phyloP scores from a whole-genome alignment of 1,140 invertebrate genomes.

The Stegodyphus mimosarum region DNA sequence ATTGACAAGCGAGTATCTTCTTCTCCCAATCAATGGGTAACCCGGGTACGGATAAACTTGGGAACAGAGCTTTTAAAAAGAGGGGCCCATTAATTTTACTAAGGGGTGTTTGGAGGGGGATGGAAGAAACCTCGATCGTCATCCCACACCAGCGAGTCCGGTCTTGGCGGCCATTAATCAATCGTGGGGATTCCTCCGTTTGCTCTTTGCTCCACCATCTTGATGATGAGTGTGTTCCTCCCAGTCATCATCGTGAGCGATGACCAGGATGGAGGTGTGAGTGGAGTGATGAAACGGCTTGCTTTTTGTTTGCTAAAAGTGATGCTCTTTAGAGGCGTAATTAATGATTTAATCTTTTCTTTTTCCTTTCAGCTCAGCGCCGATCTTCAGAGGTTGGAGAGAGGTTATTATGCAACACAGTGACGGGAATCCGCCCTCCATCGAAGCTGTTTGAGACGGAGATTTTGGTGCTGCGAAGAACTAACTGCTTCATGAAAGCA shows the following conservation, averaged over 20 bases:
- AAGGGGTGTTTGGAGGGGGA: neutral
- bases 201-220: slow-evolving; percentile 3
- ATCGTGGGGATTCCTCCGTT: neutral
- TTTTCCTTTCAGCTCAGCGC: neutral
- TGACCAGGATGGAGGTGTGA: slow-evolving; percentile 47
- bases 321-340: slow-evolving; percentile 30
- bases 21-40: no score
- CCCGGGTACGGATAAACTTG: no score
- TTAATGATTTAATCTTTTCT: slow-evolving; percentile 38
- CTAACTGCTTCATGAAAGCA: no score
- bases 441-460: no score
- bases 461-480: no score
- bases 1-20: no score
- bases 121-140: neutral
- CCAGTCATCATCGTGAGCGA: slow-evolving; percentile 2
- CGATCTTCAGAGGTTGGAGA: no score
- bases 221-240: neutral
- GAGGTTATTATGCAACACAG: no score
- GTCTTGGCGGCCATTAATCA: slow-evolving; percentile 15
- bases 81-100: slow-evolving; percentile 4
- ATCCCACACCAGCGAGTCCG: neutral
- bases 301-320: slow-evolving; percentile 44
- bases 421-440: no score
- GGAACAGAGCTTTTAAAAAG: no score
- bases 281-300: slow-evolving; percentile 29